phyloP scores from a whole-genome alignment of 2,797 vertebrate species.

The Aviceda leuphotes region DNA sequence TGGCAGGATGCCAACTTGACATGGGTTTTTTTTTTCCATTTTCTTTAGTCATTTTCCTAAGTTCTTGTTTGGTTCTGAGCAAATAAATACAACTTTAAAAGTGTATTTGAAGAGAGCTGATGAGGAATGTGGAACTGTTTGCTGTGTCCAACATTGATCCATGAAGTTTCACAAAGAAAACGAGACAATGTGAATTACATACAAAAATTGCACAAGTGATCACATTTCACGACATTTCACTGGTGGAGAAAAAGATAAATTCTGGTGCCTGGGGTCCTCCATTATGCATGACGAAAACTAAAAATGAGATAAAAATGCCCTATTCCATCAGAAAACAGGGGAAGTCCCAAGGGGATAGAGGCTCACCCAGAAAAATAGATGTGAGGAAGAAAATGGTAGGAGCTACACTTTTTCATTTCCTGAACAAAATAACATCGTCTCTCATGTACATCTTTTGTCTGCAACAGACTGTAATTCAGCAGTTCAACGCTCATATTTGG shows the following conservation, averaged over 20 bases:
- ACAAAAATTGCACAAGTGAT: not conserved
- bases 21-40: not conserved
- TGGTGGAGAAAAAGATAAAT: not conserved
- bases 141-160: not conserved
- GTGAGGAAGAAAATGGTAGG: not conserved
- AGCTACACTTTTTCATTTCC: not conserved
- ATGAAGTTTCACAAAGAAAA: not conserved
- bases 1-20: not conserved
- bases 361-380: not conserved
- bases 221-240: not conserved
- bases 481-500: not conserved
- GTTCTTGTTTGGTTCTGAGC: not conserved
- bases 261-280: not conserved
- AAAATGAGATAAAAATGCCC: not conserved
- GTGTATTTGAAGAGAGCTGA: not conserved
- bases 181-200: not conserved
- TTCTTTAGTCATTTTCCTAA: not conserved
- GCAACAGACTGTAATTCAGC: not conserved
- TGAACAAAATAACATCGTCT: not conserved
- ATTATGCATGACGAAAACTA: not conserved
- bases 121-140: not conserved
- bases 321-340: not conserved
- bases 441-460: not conserved
- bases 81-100: not conserved
- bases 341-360: not conserved